Percentiles rank a stretch among this genome's conserved stretches.
These are phyloP conservation scores for Volucella bombylans DNA, from an alignment of 2,888 invertebrate species.

Conservation along the genomic window DNA sequence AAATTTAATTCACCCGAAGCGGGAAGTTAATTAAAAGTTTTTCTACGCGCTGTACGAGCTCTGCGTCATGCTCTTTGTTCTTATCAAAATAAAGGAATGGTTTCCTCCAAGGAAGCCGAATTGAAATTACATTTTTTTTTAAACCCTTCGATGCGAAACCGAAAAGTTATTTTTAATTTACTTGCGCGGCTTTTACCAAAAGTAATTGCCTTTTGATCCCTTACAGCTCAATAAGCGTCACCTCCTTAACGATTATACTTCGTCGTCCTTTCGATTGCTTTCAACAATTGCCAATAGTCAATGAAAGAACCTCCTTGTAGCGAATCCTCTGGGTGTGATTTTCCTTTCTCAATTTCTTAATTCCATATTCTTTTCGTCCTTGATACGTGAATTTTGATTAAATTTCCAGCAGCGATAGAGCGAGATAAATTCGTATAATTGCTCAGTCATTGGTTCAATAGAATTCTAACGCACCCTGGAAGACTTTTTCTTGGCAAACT, in stretches of 20 bases:
- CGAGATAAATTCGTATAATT: neutral
- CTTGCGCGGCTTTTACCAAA: constrained; percentile 12
- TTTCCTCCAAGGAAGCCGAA: neutral
- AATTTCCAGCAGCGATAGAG: constrained; percentile 19
- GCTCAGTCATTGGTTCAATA: constrained; percentile 6
- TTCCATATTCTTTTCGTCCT: constrained; percentile 40
- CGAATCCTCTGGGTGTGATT: constrained; percentile 53
- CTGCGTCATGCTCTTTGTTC: constrained; percentile 10
- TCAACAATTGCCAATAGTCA: constrained; percentile 18
- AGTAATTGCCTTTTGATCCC: constrained; percentile 58
- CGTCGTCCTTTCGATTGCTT: constrained; percentile 15
- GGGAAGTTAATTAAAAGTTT: constrained; percentile 65
- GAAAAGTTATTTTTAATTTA: constrained; percentile 40
- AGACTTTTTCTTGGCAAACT: neutral
- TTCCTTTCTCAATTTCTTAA: constrained; percentile 31
- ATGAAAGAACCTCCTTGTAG: neutral
- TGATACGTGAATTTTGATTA: constrained; percentile 48
- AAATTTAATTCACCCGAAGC: constrained; percentile 39
- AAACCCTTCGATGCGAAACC: neutral
- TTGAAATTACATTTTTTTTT: constrained; percentile 2
- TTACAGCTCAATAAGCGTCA: constrained; percentile 44
- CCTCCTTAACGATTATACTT: neutral
- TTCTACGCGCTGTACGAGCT: neutral
- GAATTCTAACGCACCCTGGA: constrained; percentile 12
- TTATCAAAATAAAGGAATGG: neutral